Evolutionary conservation across 2,113 vertebrate genomes (phyloP).

Genomic region (Sinocyclocheilus maitianheensis): DNA sequence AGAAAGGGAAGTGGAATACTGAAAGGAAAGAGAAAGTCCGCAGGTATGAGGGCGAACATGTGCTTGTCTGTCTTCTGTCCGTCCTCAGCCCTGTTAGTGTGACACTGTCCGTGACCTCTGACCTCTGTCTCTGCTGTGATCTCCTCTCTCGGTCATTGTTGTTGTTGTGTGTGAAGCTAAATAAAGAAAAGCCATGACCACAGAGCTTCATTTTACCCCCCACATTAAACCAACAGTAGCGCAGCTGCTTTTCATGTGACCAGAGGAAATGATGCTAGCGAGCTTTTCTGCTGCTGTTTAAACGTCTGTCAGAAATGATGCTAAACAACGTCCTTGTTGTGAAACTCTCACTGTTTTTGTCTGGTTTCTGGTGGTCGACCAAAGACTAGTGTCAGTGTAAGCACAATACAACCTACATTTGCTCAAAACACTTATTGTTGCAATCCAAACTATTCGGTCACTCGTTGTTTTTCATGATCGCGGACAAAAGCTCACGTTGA

Average conservation of each 20-base stretch:
- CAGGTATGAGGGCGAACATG: not conserved
- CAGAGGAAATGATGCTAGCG: not conserved
- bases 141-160: constrained; percentile 22
- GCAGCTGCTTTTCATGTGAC: not conserved
- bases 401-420: not conserved
- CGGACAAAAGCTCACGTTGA: not conserved
- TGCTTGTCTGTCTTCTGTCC: not conserved
- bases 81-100: constrained; percentile 10
- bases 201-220: constrained; percentile 16
- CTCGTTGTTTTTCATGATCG: not conserved
- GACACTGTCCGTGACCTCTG: constrained; percentile 16
- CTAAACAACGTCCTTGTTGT: not conserved
- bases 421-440: not conserved
- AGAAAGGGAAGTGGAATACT: not conserved
- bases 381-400: not conserved
- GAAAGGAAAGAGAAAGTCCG: not conserved
- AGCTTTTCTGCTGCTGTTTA: not conserved
- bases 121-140: constrained; percentile 26
- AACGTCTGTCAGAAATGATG: not conserved
- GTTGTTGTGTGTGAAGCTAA: constrained; percentile 33
- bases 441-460: not conserved
- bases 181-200: constrained; percentile 48
- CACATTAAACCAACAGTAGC: constrained; percentile 11
- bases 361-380: not conserved
- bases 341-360: not conserved